Evolutionary conservation across 2,113 vertebrate genomes (phyloP).

Genomic region (Ptyas mucosa): DNA sequence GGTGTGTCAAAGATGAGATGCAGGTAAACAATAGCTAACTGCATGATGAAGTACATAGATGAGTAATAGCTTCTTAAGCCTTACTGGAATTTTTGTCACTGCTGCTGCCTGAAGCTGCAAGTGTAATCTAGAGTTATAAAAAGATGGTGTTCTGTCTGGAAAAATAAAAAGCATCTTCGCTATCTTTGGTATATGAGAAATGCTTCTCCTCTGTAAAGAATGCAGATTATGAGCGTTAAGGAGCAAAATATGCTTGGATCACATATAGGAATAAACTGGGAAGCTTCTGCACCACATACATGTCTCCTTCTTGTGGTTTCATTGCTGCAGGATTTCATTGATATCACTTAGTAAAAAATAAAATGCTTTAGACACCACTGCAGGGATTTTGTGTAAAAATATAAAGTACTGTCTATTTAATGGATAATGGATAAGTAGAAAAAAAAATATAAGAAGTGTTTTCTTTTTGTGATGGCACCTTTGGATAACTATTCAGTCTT

Average conservation of each 20-base stretch:
- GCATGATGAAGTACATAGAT: conserved; percentile 57
- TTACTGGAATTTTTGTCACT: conserved; percentile 41
- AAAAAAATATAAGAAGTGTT: conserved; percentile 39
- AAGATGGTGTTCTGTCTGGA: conserved; percentile 51
- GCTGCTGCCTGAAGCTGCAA: conserved; percentile 34
- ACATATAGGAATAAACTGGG: conserved; percentile 50
- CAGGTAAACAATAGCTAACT: conserved; percentile 44
- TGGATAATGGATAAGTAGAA: conserved; percentile 48
- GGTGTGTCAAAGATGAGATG: conserved; percentile 40
- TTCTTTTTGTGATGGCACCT: conserved; percentile 35
- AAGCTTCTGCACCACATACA: conserved; percentile 44
- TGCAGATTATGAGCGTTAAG: conserved; percentile 37
- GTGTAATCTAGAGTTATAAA: conserved; percentile 54
- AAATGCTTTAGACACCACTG: conserved; percentile 17
- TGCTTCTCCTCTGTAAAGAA: conserved; percentile 58
- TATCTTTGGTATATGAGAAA: conserved; percentile 66
- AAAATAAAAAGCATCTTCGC: conserved; percentile 50
- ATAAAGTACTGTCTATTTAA: conserved; percentile 45
- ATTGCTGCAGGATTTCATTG: conserved; percentile 38
- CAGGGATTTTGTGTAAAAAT: conserved; percentile 49
- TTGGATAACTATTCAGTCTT: conserved; percentile 45
- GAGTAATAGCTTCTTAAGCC: conserved; percentile 61
- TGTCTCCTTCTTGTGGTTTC: conserved; percentile 44
- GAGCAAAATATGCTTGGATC: conserved; percentile 53
- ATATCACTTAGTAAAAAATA: conserved; percentile 37